Evolutionary conservation across 2,113 vertebrate species (phyloP).

Genomic region (Gambusia affinis): DNA sequence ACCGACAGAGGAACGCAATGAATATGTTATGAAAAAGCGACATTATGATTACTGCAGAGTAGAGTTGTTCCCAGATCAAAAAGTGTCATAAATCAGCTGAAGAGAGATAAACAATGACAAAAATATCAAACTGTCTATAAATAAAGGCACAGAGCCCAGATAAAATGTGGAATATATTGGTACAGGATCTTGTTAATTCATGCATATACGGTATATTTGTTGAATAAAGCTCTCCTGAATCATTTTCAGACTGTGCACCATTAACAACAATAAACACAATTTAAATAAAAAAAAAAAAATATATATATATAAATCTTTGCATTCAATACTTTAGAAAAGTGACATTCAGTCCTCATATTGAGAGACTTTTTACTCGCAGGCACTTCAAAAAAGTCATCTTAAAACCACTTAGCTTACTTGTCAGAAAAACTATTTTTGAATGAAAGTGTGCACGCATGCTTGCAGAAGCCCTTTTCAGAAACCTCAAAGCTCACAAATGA

Average conservation of each 20-base stretch:
- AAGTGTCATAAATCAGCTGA: not conserved
- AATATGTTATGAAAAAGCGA: not conserved
- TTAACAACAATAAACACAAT: not conserved
- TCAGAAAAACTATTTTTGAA: no score
- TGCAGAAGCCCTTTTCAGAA: conserved; percentile 6
- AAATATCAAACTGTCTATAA: not conserved
- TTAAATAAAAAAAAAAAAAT: no score
- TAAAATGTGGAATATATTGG: no score
- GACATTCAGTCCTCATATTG: not conserved
- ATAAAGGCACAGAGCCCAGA: no score
- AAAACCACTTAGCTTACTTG: no score
- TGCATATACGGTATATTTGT: not conserved
- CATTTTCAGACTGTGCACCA: not conserved
- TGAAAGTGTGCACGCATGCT: no score
- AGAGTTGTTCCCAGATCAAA: not conserved
- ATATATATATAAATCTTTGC: not conserved
- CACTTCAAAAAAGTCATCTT: not conserved
- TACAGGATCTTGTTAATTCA: not conserved
- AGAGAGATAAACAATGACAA: not conserved
- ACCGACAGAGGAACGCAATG: not conserved
- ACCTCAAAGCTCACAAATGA: not conserved
- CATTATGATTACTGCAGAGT: not conserved
- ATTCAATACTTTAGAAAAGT: not conserved
- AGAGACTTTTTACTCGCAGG: not conserved
- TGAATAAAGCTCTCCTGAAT: not conserved